Evolutionary conservation across 2,797 vertebrate genomes (phyloP).

Genomic region (Thripadectes ignobilis): DNA sequence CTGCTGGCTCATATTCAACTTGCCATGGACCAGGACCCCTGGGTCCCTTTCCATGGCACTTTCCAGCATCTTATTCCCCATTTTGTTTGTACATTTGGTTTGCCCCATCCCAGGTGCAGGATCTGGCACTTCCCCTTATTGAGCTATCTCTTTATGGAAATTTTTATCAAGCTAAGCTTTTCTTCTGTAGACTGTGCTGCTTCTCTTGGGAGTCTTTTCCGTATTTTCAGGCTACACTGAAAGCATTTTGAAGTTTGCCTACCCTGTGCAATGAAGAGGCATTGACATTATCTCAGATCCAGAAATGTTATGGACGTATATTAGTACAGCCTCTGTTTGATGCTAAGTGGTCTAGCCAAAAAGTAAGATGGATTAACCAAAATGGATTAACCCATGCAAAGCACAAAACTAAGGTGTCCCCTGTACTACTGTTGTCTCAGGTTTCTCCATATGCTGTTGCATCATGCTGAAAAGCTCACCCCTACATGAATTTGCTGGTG

Average conservation of each 20-base stretch:
- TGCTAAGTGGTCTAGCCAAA: background rate
- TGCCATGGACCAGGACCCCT: background rate
- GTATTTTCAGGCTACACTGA: background rate
- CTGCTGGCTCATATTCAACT: background rate
- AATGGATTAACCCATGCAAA: background rate
- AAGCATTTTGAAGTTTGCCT: background rate
- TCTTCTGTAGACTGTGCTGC: background rate
- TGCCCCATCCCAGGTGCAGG: background rate
- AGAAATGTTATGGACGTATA: background rate
- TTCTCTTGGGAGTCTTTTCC: background rate
- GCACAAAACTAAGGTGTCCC: background rate
- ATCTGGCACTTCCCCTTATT: background rate
- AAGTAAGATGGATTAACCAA: background rate
- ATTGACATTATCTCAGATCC: background rate
- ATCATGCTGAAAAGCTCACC: background rate
- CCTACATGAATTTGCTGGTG: background rate
- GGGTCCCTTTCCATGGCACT: background rate
- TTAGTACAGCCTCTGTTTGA: background rate
- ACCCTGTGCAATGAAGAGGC: fast-evolving
- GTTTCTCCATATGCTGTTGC: background rate
- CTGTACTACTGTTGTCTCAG: too few relatives aligned
- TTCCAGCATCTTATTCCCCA: background rate
- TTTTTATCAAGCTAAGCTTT: background rate
- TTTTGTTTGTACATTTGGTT: fast-evolving
- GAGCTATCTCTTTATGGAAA: background rate